Conservation (phyloP, 2,113 vertebrate genomes). For the Paradoxurus hermaphroditus region DNA sequence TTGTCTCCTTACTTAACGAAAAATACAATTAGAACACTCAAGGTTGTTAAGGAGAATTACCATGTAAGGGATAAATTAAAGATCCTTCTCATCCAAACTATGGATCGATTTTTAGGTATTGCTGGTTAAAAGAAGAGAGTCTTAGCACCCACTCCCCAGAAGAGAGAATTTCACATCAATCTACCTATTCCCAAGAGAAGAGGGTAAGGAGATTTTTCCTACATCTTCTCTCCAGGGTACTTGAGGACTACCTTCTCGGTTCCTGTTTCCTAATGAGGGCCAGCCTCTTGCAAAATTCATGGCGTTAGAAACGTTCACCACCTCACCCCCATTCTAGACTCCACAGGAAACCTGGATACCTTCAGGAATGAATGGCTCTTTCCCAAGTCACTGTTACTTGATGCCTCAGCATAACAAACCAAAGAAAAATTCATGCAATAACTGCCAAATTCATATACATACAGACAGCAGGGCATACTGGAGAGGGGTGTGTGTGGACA, state of each 20-base stretch:
- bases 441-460: not conserved
- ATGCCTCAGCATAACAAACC: not conserved
- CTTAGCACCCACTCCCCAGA: not conserved
- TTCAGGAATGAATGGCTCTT: not conserved
- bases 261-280: not conserved
- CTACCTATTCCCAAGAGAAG: not conserved
- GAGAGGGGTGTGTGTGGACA: rapidly evolving
- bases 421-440: not conserved
- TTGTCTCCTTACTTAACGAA: slow-evolving; percentile 14
- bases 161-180: not conserved
- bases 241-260: not conserved
- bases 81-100: not conserved
- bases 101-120: not conserved
- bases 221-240: not conserved
- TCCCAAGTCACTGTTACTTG: not conserved
- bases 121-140: not conserved
- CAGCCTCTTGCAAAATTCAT: not conserved
- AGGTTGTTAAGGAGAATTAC: slow-evolving; percentile 7
- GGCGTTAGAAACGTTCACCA: not conserved
- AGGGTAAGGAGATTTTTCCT: not conserved
- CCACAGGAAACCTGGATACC: not conserved
- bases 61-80: no score
- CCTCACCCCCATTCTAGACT: not conserved
- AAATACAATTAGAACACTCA: not conserved
- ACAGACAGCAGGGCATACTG: not conserved